phyloP scores from a whole-genome alignment of 2,113 vertebrate species.

The Gymnarchus niloticus region DNA sequence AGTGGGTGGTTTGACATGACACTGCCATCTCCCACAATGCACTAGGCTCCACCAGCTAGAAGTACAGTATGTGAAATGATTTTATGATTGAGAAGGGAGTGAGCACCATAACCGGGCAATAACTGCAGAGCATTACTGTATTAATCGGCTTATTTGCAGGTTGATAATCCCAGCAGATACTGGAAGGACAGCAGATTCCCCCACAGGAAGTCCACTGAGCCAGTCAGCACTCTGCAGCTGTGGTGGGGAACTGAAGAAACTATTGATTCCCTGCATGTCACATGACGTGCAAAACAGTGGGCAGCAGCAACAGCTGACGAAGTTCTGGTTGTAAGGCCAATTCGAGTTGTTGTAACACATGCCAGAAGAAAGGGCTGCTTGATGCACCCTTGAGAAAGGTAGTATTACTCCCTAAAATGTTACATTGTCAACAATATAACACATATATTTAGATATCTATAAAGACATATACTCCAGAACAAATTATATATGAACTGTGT shows the following conservation, averaged over 20 bases:
- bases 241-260: neutral
- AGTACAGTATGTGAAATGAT: neutral
- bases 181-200: neutral
- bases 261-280: neutral
- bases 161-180: neutral
- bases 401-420: neutral
- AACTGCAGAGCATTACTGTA: neutral
- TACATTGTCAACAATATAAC: neutral
- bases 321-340: neutral
- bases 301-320: neutral
- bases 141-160: neutral
- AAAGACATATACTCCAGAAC: neutral
- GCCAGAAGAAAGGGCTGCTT: no score
- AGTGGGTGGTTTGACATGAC: neutral
- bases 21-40: slow-evolving; percentile 1
- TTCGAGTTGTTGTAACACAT: no score
- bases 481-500: neutral
- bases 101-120: neutral
- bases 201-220: neutral
- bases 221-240: neutral
- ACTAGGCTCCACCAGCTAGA: neutral
- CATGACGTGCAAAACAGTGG: neutral
- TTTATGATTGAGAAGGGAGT: neutral
- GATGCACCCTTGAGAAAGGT: neutral
- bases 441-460: neutral